Evolutionary conservation across 2,888 invertebrate species (phyloP), one percentile per base, ranked within the genome.

Genomic region (Uropetala carovei): DNA sequence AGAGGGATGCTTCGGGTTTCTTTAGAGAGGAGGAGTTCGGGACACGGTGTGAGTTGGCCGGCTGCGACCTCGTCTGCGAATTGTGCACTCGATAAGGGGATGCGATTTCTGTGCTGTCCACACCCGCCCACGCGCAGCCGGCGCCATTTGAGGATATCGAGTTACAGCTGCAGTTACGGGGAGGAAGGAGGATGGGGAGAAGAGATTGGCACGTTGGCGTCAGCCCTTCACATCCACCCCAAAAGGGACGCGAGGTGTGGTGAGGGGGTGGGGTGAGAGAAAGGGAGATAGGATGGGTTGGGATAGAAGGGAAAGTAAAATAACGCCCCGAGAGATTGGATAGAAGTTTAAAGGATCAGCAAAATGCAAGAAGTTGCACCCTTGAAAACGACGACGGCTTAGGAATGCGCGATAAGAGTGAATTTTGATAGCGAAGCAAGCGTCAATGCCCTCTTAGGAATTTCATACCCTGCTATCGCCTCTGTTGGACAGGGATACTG

Each of bases 41-140:
- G n/a, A n/a, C 57, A 22, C 22, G 43, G 43, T 43, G 43, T 43
- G 85, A 27, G 56, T 58, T 85, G 86, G 89, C 89, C 89, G 89
- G 89, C 89, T 89, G 89, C 64, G 89, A 43, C 89, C 56, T n/a
- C 83, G 83, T 10, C 83, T 18, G 16, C 56, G 86, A 86, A 86
- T 86, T 59, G 86, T 86, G 27, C 64, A 60, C 64, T 16, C 89
- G 89, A 89, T 89, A 89, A 89, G 83, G 68, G 64, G 30, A 27
- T 30, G 64, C 59, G 59, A 64, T 60, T 64, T 64, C 86, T 60
- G 60, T 86, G 57, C 59, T 86, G 30, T 64, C 86, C 57, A 27
- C 60, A n/a, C 89, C 16, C 89, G 60, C 89, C 60, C 89, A 60
- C 89, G 64, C 30, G 43, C 30, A 60, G 30, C 27, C 43, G 89